Conservation (phyloP, 2,888 invertebrate species). For the Synanthedon myopaeformis region DNA sequence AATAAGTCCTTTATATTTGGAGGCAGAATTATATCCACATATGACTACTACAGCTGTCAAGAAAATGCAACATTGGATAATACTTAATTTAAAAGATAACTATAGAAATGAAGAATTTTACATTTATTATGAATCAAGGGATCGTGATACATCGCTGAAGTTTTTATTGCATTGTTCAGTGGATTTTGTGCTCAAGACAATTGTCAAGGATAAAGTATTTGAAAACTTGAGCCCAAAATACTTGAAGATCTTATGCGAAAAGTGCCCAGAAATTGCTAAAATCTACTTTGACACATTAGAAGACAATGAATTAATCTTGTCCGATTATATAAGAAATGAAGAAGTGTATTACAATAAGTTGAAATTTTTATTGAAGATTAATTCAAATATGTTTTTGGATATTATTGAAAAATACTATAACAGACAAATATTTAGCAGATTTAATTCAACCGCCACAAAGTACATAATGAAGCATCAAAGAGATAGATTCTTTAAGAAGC, state of each 20-base stretch:
- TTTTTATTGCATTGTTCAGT: conserved; percentile 28
- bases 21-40: conserved; percentile 29
- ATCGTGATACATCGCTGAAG: conserved; percentile 25
- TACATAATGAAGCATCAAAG: conserved; percentile 28
- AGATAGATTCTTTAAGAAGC: conserved; percentile 24
- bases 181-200: conserved; percentile 23
- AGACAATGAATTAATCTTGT: conserved; percentile 13
- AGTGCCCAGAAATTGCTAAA: conserved; percentile 23
- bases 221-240: conserved; percentile 25
- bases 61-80: conserved; percentile 37
- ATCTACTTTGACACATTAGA: conserved; percentile 29
- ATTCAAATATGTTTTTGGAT: conserved; percentile 27
- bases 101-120: conserved; percentile 33
- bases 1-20: conserved; percentile 36
- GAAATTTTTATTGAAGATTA: conserved; percentile 25
- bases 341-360: conserved; percentile 22
- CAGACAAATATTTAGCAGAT: conserved; percentile 6
- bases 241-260: conserved; percentile 33
- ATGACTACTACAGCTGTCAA: conserved; percentile 37
- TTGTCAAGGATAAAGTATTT: conserved; percentile 16
- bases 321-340: conserved; percentile 16
- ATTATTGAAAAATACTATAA: conserved; percentile 31
- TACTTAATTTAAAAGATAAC: conserved; percentile 21
- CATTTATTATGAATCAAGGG: conserved; percentile 21
- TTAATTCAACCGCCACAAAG: conserved; percentile 22